These are phyloP conservation scores for Phaethornis superciliosus DNA, from an alignment of 2,113 vertebrate genomes.

Conservation along the genomic window DNA sequence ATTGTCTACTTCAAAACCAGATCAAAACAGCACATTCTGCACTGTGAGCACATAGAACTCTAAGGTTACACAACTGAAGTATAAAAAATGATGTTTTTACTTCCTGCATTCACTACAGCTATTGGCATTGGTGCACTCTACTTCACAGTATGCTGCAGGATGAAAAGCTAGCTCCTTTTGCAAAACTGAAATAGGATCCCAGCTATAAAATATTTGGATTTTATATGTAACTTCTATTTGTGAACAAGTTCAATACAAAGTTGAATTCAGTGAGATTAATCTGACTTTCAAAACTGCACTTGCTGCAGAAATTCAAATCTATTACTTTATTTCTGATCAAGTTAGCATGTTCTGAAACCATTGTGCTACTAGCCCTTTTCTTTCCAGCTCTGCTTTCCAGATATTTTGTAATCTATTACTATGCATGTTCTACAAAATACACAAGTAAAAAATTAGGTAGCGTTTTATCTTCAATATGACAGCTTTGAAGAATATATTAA, in stretches of 20 bases:
- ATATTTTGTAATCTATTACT: background rate
- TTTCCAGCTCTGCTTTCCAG: background rate
- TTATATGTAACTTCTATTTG: background rate
- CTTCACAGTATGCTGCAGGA: background rate
- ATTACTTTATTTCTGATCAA: background rate
- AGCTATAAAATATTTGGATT: background rate
- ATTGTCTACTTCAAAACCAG: background rate
- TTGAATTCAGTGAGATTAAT: background rate
- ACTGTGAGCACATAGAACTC: background rate
- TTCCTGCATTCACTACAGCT: background rate
- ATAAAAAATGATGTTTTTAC: background rate
- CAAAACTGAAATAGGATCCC: background rate
- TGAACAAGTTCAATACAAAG: background rate
- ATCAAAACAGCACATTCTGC: background rate
- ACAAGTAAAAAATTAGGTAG: background rate
- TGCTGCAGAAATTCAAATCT: slow-evolving; percentile 2
- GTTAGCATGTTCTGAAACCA: background rate
- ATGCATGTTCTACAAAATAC: background rate
- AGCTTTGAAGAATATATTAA: background rate
- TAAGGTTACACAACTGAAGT: background rate
- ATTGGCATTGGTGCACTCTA: background rate
- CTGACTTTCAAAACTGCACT: background rate
- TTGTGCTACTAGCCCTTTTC: background rate
- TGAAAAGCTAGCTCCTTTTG: background rate
- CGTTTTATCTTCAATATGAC: background rate